Evolutionary conservation across 2,888 invertebrate species (phyloP).

Genomic region (Ischnura elegans): DNA sequence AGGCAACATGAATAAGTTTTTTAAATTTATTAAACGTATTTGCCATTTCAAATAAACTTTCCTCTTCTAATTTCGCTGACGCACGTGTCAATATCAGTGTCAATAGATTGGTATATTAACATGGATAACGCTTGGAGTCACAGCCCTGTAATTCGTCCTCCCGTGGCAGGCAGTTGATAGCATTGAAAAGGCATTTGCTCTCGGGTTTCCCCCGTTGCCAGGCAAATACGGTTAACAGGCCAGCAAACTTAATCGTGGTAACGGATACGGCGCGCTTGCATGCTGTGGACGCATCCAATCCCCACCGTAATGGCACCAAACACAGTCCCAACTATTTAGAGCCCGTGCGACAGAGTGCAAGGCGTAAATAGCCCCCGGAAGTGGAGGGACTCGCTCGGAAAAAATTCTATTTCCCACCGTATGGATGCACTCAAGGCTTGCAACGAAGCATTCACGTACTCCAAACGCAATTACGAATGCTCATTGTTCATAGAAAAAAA

Average conservation of each 20-base stretch:
- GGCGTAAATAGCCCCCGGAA: background rate
- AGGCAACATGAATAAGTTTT: too few relatives aligned
- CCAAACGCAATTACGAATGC: background rate
- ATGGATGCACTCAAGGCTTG: background rate
- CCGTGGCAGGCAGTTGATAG: background rate
- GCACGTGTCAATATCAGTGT: too few relatives aligned
- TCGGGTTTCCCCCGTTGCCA: background rate
- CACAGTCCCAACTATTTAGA: slow-evolving; percentile 21
- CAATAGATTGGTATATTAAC: too few relatives aligned
- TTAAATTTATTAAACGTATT: too few relatives aligned
- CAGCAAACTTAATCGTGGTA: slow-evolving; percentile 2
- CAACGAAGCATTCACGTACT: background rate
- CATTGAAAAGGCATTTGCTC: background rate
- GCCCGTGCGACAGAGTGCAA: background rate
- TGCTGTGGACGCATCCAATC: background rate
- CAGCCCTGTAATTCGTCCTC: background rate
- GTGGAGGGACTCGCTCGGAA: background rate
- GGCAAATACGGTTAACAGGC: background rate
- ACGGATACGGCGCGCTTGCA: background rate
- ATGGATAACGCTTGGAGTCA: too few relatives aligned
- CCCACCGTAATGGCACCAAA: background rate
- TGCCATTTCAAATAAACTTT: too few relatives aligned
- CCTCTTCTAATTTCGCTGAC: too few relatives aligned
- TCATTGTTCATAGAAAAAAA: background rate
- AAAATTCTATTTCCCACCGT: background rate